Percentiles rank a stretch among this genome's conserved stretches.
Evolutionary conservation across 2,113 vertebrate species (phyloP).

Genomic region (Amia ocellicauda): DNA sequence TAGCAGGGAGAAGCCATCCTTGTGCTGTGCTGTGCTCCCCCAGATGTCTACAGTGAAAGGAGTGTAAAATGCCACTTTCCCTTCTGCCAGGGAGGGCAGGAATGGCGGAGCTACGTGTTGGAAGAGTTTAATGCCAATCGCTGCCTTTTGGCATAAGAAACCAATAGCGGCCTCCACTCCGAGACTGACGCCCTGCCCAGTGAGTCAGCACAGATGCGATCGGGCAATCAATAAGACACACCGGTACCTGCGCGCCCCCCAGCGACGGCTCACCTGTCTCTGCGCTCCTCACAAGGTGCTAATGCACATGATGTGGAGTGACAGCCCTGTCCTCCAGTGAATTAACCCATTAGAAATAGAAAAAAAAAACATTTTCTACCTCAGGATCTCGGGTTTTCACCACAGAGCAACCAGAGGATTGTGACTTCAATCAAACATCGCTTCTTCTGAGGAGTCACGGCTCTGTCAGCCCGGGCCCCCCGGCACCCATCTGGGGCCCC

Average conservation of each 20-base stretch:
- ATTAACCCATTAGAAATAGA: background rate
- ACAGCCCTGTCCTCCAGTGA: slow-evolving; percentile 24
- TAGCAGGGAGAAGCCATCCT: too few species aligned
- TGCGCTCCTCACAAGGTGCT: slow-evolving; percentile 38
- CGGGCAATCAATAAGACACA: slow-evolving; percentile 24
- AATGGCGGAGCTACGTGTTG: slow-evolving; percentile 44
- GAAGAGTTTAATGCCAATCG: slow-evolving; percentile 58
- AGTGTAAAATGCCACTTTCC: background rate
- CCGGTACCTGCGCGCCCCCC: slow-evolving; percentile 21
- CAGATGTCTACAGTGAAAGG: too few species aligned
- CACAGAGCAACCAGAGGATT: too few species aligned
- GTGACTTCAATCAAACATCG: too few species aligned
- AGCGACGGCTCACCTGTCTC: slow-evolving; percentile 45
- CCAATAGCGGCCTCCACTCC: slow-evolving; percentile 52
- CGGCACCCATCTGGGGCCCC: too few species aligned
- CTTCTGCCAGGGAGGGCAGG: background rate
- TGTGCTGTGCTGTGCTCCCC: too few species aligned
- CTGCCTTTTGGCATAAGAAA: slow-evolving; percentile 47
- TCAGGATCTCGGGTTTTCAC: slow-evolving; percentile 29
- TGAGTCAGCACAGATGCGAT: slow-evolving; percentile 4
- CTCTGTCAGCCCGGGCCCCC: too few species aligned
- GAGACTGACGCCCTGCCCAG: slow-evolving; percentile 24
- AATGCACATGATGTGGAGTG: slow-evolving; percentile 47
- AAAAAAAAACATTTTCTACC: slow-evolving; percentile 9
- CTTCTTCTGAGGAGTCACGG: too few species aligned